Conservation (phyloP, 1,140 invertebrate species). For the Glossosoma conforme region DNA sequence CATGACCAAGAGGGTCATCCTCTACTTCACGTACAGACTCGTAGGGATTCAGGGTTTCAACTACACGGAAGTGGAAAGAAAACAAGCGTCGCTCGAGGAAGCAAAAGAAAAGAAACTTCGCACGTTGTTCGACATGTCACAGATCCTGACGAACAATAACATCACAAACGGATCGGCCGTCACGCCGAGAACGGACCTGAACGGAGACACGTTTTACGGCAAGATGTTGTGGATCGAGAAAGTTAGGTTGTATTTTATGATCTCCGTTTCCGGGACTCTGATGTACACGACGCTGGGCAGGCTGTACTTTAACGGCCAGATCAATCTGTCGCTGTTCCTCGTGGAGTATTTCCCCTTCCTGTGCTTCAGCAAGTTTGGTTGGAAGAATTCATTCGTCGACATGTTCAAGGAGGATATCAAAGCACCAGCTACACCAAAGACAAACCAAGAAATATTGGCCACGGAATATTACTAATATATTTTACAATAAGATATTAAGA, state of each 20-base stretch:
- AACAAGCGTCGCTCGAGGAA: neutral
- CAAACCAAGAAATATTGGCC: conserved; percentile 10
- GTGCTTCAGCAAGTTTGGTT: conserved; percentile 40
- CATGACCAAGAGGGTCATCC: conserved; percentile 33
- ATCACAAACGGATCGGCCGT: too few species aligned
- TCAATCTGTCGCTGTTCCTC: conserved; percentile 34
- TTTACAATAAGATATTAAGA: too few species aligned
- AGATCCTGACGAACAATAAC: too few species aligned
- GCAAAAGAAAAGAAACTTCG: neutral
- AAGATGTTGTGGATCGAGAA: neutral
- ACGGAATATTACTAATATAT: too few species aligned
- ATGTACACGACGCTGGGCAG: conserved; percentile 36
- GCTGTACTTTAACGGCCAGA: conserved; percentile 39
- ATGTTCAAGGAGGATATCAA: conserved; percentile 42
- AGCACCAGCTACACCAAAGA: conserved; percentile 4
- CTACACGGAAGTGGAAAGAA: conserved; percentile 29
- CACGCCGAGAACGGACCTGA: too few species aligned
- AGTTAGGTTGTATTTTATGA: conserved; percentile 22
- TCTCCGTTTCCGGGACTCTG: conserved; percentile 18
- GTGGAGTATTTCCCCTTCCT: conserved; percentile 45
- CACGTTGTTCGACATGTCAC: too few species aligned
- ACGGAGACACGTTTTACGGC: conserved; percentile 35
- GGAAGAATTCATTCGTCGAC: conserved; percentile 36
- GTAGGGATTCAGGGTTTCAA: conserved; percentile 41
- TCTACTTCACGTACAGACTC: conserved; percentile 38